Percentiles rank a stretch among this genome's conserved stretches.
Evolutionary conservation across 2,888 invertebrate species (phyloP).

Genomic region (Anoncus sp.): DNA sequence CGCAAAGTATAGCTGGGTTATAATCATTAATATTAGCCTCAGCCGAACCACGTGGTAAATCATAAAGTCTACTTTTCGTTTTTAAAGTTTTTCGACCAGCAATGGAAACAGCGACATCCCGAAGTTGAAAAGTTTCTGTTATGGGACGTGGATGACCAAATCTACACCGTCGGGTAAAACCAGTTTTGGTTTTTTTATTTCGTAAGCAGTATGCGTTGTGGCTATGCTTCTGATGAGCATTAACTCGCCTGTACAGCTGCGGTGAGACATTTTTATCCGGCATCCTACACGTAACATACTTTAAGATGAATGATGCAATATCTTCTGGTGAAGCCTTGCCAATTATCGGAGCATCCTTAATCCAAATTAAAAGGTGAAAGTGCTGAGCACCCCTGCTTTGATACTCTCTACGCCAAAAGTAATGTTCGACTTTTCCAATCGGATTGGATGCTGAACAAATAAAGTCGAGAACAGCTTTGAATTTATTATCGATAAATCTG

Average conservation of each 20-base stretch:
- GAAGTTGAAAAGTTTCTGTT: conserved; percentile 65
- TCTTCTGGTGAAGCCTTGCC: no score
- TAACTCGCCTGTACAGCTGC: not conserved
- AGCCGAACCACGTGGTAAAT: conserved; percentile 65
- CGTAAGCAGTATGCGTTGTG: not conserved
- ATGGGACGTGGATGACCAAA: conserved; percentile 70
- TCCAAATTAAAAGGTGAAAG: no score
- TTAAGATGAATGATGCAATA: no score
- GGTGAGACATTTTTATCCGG: not conserved
- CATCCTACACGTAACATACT: not conserved
- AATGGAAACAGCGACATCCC: conserved; percentile 69
- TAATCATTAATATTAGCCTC: conserved; percentile 35
- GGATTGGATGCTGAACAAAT: no score
- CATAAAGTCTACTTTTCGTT: conserved; percentile 70
- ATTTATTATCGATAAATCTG: no score
- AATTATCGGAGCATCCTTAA: no score
- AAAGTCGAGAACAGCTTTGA: no score
- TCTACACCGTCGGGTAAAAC: no score
- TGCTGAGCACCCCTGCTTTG: no score
- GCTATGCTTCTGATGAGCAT: not conserved
- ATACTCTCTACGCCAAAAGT: no score
- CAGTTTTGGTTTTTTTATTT: conserved; percentile 58
- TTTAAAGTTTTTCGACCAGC: conserved; percentile 69
- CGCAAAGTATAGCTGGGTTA: conserved; percentile 2
- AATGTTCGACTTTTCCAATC: no score